Evolutionary conservation across 2,797 vertebrate genomes (phyloP).

Genomic region (Hafferia zeledoni): DNA sequence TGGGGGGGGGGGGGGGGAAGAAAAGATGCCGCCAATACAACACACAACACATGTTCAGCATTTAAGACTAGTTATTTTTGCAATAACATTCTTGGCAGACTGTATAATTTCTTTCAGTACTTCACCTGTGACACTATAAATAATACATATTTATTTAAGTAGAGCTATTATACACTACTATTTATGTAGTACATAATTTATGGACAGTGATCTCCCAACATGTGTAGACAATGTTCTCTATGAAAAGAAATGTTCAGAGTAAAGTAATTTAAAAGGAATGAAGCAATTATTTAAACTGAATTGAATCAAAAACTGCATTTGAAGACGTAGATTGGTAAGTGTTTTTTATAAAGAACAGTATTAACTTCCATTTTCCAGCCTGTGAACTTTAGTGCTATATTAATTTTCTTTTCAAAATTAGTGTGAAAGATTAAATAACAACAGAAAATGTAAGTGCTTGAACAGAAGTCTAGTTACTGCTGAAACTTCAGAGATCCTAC

Average conservation of each 20-base stretch:
- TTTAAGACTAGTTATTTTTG: conserved; percentile 70
- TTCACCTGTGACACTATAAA: conserved; percentile 79
- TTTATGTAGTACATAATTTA: conserved; percentile 76
- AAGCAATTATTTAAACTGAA: neutral
- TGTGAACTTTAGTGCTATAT: neutral
- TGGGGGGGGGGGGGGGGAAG: no score
- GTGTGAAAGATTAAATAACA: neutral
- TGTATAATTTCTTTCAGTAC: conserved; percentile 65
- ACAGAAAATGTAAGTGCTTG: neutral
- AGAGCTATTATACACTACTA: conserved; percentile 58
- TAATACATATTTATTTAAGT: conserved; percentile 78
- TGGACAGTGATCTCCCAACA: conserved; percentile 64
- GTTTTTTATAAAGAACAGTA: neutral
- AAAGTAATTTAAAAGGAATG: conserved; percentile 10
- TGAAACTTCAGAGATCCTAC: neutral
- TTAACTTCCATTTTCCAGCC: neutral
- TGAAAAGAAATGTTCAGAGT: conserved; percentile 33
- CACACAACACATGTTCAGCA: conserved; percentile 48
- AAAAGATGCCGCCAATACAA: neutral
- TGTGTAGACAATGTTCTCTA: conserved; percentile 47
- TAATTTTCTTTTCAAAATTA: neutral
- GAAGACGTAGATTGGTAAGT: neutral
- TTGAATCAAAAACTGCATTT: neutral
- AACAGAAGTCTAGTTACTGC: neutral
- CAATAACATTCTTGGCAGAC: conserved; percentile 65